Percentiles rank a stretch among this genome's conserved stretches.
Conservation (phyloP, 2,113 vertebrate species). For the Dasyornis broadbenti region DNA sequence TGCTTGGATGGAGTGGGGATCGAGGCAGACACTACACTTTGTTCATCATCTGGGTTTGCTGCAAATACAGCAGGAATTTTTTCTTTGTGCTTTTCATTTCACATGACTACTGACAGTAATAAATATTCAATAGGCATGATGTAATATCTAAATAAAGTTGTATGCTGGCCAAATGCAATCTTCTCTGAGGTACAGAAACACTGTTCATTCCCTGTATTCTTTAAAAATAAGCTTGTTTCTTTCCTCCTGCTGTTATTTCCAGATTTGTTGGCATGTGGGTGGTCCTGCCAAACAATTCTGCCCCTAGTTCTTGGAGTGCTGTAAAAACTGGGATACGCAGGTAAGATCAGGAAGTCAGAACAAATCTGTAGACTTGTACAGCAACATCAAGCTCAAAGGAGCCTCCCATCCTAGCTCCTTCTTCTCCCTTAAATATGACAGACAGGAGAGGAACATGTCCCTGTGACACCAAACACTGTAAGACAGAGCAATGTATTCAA, state of each 20-base stretch:
- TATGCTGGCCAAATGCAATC: not conserved
- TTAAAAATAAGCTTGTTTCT: not conserved
- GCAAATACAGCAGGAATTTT: not conserved
- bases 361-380: not conserved
- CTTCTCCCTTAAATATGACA: not conserved
- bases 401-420: not conserved
- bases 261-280: not conserved
- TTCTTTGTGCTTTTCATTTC: not conserved
- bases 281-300: not conserved
- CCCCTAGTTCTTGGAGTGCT: not conserved
- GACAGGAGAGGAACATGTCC: not conserved
- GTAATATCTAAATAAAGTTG: conserved; percentile 6
- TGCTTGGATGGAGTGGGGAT: not conserved
- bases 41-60: not conserved
- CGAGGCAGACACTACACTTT: not conserved
- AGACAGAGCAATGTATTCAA: not conserved
- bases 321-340: not conserved
- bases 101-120: not conserved
- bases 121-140: not conserved
- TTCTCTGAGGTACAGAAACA: not conserved
- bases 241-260: not conserved
- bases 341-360: not conserved
- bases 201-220: not conserved
- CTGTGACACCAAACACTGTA: not conserved
- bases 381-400: not conserved